phyloP scores from a whole-genome alignment of 2,888 invertebrate genomes.

The Andrena praecox region DNA sequence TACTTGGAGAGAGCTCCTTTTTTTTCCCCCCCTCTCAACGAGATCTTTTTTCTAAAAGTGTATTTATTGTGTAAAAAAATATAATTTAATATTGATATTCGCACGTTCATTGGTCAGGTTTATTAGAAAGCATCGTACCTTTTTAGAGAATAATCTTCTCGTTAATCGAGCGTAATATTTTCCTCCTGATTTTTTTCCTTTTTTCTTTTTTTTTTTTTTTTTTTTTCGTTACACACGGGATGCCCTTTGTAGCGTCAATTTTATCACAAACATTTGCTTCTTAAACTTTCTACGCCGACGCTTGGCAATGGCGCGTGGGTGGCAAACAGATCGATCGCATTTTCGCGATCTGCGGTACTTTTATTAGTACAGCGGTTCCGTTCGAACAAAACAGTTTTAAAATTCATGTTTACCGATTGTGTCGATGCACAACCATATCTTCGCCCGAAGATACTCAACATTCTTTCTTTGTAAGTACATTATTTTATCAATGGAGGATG shows the following conservation, averaged over 20 bases:
- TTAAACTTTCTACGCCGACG: background rate
- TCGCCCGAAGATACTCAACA: background rate
- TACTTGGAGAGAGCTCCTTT: constrained; percentile 13
- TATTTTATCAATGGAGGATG: constrained; percentile 51
- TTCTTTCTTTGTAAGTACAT: constrained; percentile 27
- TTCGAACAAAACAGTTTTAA: background rate
- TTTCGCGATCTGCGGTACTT: constrained; percentile 3
- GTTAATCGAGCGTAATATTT: background rate
- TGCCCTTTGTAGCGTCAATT: background rate
- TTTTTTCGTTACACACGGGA: background rate
- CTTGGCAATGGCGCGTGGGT: background rate
- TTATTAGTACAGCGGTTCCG: background rate
- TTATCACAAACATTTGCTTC: constrained; percentile 18
- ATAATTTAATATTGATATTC: constrained; percentile 42
- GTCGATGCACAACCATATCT: background rate
- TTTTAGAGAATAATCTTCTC: constrained; percentile 26
- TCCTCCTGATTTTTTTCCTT: background rate
- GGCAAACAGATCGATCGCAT: background rate
- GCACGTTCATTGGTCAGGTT: constrained; percentile 13
- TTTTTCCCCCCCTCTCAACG: constrained; percentile 10
- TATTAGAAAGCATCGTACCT: constrained; percentile 32
- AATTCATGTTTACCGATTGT: background rate
- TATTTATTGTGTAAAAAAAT: constrained; percentile 49
- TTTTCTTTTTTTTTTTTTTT: background rate
- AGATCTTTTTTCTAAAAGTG: constrained; percentile 20